Percentiles rank a stretch among this genome's conserved stretches.
Evolutionary conservation across 2,797 vertebrate genomes (phyloP).

Genomic region (Halcyon badia): DNA sequence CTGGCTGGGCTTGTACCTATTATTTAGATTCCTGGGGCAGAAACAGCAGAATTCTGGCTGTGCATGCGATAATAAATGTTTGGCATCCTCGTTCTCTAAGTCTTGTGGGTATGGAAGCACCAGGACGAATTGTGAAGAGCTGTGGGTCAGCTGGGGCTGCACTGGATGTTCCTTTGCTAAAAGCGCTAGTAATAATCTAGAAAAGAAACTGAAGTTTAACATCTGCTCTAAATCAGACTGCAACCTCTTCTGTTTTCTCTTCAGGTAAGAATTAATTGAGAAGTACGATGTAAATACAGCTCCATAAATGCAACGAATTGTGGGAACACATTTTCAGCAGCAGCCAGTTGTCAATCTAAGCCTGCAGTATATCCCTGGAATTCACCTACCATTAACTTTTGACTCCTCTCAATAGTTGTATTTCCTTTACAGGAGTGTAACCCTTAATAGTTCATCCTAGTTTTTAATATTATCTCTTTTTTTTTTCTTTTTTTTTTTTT

Average conservation of each 20-base stretch:
- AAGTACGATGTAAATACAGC: neutral
- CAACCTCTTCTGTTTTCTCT: neutral
- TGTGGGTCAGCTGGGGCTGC: neutral
- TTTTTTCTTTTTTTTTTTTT: neutral
- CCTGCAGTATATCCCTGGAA: neutral
- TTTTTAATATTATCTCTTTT: conserved; percentile 62
- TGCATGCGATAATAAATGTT: neutral
- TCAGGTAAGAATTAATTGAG: conserved; percentile 20
- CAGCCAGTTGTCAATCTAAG: neutral
- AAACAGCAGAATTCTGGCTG: neutral
- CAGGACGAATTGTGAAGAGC: neutral
- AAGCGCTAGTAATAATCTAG: neutral
- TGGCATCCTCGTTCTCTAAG: neutral
- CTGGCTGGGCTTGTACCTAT: neutral
- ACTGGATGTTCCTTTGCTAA: neutral
- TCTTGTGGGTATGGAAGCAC: neutral
- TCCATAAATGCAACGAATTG: neutral
- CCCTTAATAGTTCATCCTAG: conserved; percentile 7
- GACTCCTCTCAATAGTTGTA: neutral
- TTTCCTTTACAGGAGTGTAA: conserved; percentile 29
- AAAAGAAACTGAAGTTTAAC: neutral
- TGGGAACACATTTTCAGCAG: neutral
- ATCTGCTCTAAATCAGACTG: neutral
- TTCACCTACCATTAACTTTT: conserved; percentile 28
- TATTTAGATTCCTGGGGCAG: neutral